Evolutionary conservation across 2,113 vertebrate species (phyloP).

Genomic region (Elgaria multicarinata): DNA sequence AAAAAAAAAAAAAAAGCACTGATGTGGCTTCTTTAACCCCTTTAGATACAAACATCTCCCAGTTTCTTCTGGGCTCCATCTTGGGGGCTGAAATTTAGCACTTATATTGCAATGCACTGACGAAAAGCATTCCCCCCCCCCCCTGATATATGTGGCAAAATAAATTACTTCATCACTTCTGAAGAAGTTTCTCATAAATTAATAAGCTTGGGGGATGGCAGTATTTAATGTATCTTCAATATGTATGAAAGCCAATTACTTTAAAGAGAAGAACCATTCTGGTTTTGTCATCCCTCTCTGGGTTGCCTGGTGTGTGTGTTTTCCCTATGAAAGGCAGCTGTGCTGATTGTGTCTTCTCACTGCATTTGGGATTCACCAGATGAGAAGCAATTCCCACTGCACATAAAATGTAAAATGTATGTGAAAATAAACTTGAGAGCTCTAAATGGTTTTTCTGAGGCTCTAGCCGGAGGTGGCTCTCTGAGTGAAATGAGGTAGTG

Average conservation of each 20-base stretch:
- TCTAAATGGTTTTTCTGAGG: conserved; percentile 1
- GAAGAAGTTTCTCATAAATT: conserved; percentile 8
- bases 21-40: background rate
- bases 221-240: conserved; percentile 18
- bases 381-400: conserved; percentile 15
- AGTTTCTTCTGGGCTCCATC: background rate
- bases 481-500: conserved; percentile 3
- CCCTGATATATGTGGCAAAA: background rate
- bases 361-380: conserved; percentile 10
- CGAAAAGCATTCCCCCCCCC: conserved; percentile 1
- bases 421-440: conserved; percentile 24
- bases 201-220: conserved; percentile 4
- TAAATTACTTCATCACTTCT: background rate
- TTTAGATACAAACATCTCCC: background rate
- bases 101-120: background rate
- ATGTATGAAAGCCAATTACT: background rate
- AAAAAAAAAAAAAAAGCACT: background rate
- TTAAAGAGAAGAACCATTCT: background rate
- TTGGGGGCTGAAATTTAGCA: background rate
- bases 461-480: background rate
- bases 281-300: background rate
- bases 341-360: background rate
- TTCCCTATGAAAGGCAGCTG: conserved; percentile 10
- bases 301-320: background rate
- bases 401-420: conserved; percentile 20